A percentile compares a stretch with the other conserved stretches of the same genome.
Evolutionary conservation across 2,113 vertebrate species (phyloP).

Genomic region (Benitochromis conjunctus): DNA sequence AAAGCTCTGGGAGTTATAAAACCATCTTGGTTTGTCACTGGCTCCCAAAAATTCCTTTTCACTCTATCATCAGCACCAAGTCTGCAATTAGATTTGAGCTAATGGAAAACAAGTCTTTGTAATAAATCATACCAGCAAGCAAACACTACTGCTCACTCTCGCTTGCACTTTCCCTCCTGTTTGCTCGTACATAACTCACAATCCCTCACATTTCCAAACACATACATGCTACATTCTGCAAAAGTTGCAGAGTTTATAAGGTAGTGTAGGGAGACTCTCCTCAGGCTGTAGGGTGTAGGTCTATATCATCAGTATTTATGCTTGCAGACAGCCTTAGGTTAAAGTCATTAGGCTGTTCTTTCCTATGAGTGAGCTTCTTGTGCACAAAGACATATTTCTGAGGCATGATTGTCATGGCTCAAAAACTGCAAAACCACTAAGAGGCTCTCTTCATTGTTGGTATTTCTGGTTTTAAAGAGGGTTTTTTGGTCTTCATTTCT

Average conservation of each 20-base stretch:
- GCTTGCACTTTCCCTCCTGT: neutral
- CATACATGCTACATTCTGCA: slow-evolving; percentile 39
- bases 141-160: neutral
- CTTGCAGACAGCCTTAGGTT: no score
- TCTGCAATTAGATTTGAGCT: slow-evolving; percentile 5
- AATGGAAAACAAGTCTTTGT: slow-evolving; percentile 12
- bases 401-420: slow-evolving; percentile 1
- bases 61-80: neutral
- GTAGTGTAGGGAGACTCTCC: neutral
- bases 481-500: neutral
- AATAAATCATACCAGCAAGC: slow-evolving; percentile 5
- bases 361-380: neutral
- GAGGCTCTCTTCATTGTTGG: neutral
- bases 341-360: neutral
- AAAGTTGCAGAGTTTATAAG: neutral
- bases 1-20: neutral
- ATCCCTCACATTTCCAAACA: neutral
- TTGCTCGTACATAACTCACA: neutral
- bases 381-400: neutral
- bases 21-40: neutral
- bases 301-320: neutral
- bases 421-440: neutral
- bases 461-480: neutral
- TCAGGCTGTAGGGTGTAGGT: neutral
- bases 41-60: neutral